Conservation (phyloP, 2,113 vertebrate species). For the Columba janthina region DNA sequence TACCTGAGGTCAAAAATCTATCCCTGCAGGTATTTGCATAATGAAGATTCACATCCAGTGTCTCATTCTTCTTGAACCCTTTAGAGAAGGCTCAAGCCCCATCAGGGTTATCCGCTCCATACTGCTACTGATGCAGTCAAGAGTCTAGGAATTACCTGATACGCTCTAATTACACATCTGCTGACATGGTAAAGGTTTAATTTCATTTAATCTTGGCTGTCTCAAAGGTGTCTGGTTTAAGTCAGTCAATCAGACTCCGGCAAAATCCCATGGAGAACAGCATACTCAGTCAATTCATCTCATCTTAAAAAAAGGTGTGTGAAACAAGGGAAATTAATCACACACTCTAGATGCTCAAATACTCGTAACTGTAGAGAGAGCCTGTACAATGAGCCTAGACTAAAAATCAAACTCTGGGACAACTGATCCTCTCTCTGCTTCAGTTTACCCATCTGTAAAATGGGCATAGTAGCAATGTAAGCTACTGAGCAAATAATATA, state of each 20-base stretch:
- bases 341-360: not conserved
- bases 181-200: not conserved
- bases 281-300: not conserved
- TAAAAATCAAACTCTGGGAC: not conserved
- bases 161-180: not conserved
- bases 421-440: not conserved
- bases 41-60: not conserved
- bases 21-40: not conserved
- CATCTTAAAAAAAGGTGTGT: not conserved
- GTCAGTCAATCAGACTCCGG: not conserved
- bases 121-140: not conserved
- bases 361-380: not conserved
- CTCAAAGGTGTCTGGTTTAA: not conserved
- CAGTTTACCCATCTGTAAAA: not conserved
- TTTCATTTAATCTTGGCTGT: not conserved
- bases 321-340: rapidly evolving
- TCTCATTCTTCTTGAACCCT: not conserved
- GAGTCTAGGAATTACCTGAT: not conserved
- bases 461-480: rapidly evolving
- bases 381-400: not conserved
- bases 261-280: not conserved
- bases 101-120: not conserved
- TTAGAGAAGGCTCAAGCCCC: not conserved
- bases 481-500: not conserved
- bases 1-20: not conserved